These are phyloP conservation scores for Zaprionus kolodkinae DNA, from an alignment of 1,140 invertebrate species.

Conservation along the genomic window DNA sequence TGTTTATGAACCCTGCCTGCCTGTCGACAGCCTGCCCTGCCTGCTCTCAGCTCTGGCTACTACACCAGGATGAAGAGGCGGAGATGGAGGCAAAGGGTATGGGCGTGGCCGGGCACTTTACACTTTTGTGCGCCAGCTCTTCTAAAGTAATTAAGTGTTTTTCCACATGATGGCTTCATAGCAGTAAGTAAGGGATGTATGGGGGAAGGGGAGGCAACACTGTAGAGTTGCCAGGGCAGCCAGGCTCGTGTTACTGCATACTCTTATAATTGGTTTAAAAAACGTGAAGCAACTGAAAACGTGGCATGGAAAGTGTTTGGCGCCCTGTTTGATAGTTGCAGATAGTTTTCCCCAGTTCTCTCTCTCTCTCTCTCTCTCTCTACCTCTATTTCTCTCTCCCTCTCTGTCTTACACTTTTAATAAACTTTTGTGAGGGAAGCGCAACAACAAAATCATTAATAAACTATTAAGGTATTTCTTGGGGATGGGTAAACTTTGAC, in stretches of 20 bases:
- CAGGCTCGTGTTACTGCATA: slow-evolving; percentile 55
- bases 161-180: slow-evolving; percentile 82
- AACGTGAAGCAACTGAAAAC: slow-evolving; percentile 48
- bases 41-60: background rate
- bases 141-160: slow-evolving; percentile 82
- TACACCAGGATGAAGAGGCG: slow-evolving; percentile 11
- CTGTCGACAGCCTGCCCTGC: background rate
- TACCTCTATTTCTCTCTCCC: slow-evolving; percentile 13
- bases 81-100: background rate
- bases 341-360: slow-evolving; percentile 53
- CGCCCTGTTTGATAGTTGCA: slow-evolving; percentile 71
- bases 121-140: slow-evolving; percentile 78
- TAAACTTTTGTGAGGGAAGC: slow-evolving; percentile 53
- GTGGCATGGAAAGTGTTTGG: slow-evolving; percentile 70
- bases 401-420: slow-evolving; percentile 51
- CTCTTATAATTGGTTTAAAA: slow-evolving; percentile 83
- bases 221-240: slow-evolving; percentile 51
- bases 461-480: slow-evolving; percentile 79
- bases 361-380: slow-evolving; percentile 26
- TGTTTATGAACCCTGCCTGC: slow-evolving; percentile 68
- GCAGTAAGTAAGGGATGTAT: background rate
- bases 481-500: slow-evolving; percentile 49
- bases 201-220: background rate
- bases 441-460: slow-evolving; percentile 71
- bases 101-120: slow-evolving; percentile 75